Conservation (phyloP, 2,797 vertebrate species). For the Pipistrellus nathusii region DNA sequence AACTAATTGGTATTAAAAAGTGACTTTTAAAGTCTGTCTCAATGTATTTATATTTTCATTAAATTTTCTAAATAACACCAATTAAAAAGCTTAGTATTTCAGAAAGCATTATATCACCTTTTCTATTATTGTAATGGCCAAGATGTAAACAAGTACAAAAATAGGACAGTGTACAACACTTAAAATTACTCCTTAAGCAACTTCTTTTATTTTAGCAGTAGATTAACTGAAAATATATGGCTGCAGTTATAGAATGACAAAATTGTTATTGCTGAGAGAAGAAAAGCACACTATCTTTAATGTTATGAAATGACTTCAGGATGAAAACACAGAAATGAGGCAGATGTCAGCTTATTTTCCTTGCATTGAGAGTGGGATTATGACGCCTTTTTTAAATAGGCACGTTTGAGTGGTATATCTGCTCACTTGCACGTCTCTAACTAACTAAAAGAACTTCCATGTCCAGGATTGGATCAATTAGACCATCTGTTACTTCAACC, state of each 20-base stretch:
- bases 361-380: neutral
- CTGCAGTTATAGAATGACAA: neutral
- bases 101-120: neutral
- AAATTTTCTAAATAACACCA: constrained; percentile 16
- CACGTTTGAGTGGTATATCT: neutral
- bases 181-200: constrained; percentile 6
- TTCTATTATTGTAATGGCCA: neutral
- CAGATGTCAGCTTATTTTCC: neutral
- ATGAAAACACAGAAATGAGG: constrained; percentile 30
- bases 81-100: neutral
- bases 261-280: constrained; percentile 9
- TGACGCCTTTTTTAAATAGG: neutral
- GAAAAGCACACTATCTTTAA: constrained; percentile 1
- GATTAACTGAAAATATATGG: neutral
- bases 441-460: neutral
- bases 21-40: constrained; percentile 8
- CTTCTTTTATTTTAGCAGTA: neutral
- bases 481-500: neutral
- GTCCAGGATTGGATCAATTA: neutral
- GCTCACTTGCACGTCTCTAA: neutral
- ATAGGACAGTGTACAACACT: neutral
- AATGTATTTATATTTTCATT: constrained; percentile 26
- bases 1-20: constrained; percentile 11
- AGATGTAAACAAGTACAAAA: neutral
- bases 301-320: constrained; percentile 37